phyloP scores from a whole-genome alignment of 2,797 vertebrate genomes.

The Tamandua tetradactyla region DNA sequence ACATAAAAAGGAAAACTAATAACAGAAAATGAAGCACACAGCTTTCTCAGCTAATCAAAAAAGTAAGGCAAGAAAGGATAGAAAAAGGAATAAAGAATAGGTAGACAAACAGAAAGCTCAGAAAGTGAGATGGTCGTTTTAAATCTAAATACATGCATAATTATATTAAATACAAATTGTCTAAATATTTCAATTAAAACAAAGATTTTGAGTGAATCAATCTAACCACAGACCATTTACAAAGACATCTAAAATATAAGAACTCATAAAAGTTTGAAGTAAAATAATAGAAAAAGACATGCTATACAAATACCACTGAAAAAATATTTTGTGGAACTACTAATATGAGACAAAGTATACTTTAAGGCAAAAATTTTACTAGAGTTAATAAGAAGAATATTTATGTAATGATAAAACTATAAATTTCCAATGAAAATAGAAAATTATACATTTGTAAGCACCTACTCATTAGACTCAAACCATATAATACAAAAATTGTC shows the following conservation, averaged over 20 bases:
- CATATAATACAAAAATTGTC: background rate
- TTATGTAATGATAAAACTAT: background rate
- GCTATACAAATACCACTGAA: background rate
- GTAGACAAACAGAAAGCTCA: background rate
- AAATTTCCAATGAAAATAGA: background rate
- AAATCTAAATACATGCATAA: background rate
- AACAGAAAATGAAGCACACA: background rate
- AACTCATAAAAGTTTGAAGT: background rate
- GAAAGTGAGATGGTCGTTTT: background rate
- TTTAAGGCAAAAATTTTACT: background rate
- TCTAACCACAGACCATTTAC: background rate
- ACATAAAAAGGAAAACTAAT: background rate
- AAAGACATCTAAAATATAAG: background rate
- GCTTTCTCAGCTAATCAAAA: background rate
- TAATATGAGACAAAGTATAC: background rate
- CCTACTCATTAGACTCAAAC: constrained; percentile 17
- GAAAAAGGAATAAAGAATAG: background rate
- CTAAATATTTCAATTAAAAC: constrained; percentile 53
- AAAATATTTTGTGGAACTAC: background rate
- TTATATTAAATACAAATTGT: constrained; percentile 47
- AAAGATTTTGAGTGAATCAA: background rate
- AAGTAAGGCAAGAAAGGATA: background rate
- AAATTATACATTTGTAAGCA: background rate
- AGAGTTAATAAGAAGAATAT: background rate
- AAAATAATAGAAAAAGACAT: background rate